Evolutionary conservation across 2,888 invertebrate genomes (phyloP).

Genomic region (Chirona hameri): DNA sequence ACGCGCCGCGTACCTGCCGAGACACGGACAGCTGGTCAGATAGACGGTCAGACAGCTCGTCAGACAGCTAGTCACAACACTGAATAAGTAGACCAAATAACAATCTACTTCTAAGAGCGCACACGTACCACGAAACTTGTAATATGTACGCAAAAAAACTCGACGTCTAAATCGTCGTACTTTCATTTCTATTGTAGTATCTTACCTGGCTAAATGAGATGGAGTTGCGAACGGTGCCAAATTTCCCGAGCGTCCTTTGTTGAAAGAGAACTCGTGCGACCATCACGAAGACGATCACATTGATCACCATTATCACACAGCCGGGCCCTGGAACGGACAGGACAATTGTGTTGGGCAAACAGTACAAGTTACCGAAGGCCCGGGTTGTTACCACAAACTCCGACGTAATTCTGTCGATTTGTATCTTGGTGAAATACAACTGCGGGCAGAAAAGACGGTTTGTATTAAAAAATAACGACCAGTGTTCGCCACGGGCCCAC

Average conservation of each 20-base stretch:
- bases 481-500: too few relatives aligned
- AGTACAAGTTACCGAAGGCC: too few relatives aligned
- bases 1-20: constrained; percentile 37
- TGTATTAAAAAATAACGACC: background rate
- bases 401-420: too few relatives aligned
- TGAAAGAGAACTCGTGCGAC: constrained; percentile 46
- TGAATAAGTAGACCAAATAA: too few relatives aligned
- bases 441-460: background rate
- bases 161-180: background rate
- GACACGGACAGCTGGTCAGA: too few relatives aligned
- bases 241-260: constrained; percentile 41
- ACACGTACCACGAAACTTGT: too few relatives aligned
- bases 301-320: constrained; percentile 47
- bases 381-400: too few relatives aligned
- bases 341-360: too few relatives aligned
- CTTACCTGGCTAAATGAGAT: constrained; percentile 4
- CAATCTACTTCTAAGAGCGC: too few relatives aligned
- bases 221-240: constrained; percentile 29
- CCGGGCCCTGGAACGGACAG: constrained; percentile 44
- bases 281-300: constrained; percentile 48
- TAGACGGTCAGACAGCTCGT: too few relatives aligned
- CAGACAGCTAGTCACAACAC: too few relatives aligned
- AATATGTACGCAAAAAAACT: too few relatives aligned
- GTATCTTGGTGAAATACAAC: background rate
- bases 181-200: background rate